phyloP scores from a whole-genome alignment of 2,113 vertebrate genomes.

The mouse (Mus musculus) region GRCm39 chr14:80121001-80121500 shows the following conservation, averaged over 20 bases:
- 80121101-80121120: conserved; percentile 44
- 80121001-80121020: conserved; percentile 31
- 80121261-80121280: not conserved
- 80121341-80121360: not conserved
- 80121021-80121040: conserved; percentile 39
- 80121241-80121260: not conserved
- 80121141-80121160: conserved; percentile 12
- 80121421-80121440: not conserved
- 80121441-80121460: not conserved
- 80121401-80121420: not conserved
- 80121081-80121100: conserved; percentile 1
- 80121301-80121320: not conserved
- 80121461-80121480: not conserved
- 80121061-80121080: not conserved
- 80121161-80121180: not conserved
- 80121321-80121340: not conserved
- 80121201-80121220: not conserved
- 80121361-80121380: not conserved
- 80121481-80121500: not conserved
- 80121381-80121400: not conserved
- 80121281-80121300: not conserved
- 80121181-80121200: conserved; percentile 10
- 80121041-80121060: not conserved
- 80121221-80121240: not conserved
- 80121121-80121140: not conserved